Evolutionary conservation across 2,797 vertebrate species (phyloP), one percentile per base, ranked within the genome.

Genomic region (Sebastes diploproa): DNA sequence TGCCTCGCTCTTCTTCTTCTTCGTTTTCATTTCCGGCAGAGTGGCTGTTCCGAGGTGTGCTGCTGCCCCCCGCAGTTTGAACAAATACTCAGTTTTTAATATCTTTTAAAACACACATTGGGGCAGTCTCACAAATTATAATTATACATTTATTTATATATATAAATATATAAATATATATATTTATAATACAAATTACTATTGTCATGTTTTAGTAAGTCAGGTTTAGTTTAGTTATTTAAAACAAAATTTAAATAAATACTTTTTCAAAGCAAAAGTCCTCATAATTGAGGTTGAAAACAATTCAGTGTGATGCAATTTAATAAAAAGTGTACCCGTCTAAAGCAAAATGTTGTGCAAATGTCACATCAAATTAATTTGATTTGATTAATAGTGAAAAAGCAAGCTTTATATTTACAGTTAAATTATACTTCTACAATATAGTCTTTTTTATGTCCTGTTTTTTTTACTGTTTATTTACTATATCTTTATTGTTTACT

Each of bases 41-140:
- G 6, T 2, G 13, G 8, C 56, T n/a, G 20, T 62, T 65, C 50
- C 3, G 3, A 9, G 1, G 29, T 1, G 23, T 1, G 2, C 0
- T 68, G 64, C 72, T 74, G 89, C 88, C 81, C 54, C 79, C 86
- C 4, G 14, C 61, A 60, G 73, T 2, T 52, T n/a, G 20, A n/a
- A 20, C 4, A 18, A 6, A 52, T 6, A 52, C 4, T 52, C 46
- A 20, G 18, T 52, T 20, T 52, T 52, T 52, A 52, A n/a, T 4
- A 46, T 46, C 42, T 7, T 46, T 46, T 18, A 46, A 46, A 46
- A 46, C 42, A 46, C 42, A 46, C 42, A 42, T 42, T 42, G 38
- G 38, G 38, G 14, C 38, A 42, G 13, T 42, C 6, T 16, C 65
- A 29, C n/a, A 13, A 27, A 18, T 46, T 18, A 38, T 2, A 38